These are phyloP conservation scores for Melanotaenia maccullochi DNA, from an alignment of 2,797 vertebrate species.

Conservation along the genomic window DNA sequence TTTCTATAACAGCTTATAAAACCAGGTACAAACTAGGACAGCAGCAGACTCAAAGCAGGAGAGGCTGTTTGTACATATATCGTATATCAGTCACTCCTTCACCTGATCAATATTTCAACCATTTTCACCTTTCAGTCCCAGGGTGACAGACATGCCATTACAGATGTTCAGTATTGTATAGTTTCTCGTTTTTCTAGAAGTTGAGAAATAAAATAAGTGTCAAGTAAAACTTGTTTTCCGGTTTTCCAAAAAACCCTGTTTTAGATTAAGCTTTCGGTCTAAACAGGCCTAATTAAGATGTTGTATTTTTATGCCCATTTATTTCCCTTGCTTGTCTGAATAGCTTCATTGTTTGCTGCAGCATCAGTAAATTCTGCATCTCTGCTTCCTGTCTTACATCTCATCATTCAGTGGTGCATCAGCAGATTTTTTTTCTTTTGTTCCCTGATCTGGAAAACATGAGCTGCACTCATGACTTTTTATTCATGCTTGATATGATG, in stretches of 20 bases:
- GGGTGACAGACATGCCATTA: too few species aligned
- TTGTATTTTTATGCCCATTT: too few species aligned
- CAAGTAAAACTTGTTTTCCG: too few species aligned
- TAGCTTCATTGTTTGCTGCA: slow-evolving; percentile 38
- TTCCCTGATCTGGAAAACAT: not conserved
- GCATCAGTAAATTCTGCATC: slow-evolving; percentile 63
- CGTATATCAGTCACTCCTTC: too few species aligned
- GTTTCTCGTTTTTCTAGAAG: too few species aligned
- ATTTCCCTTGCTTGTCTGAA: slow-evolving; percentile 9
- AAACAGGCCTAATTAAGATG: too few species aligned
- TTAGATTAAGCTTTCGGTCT: too few species aligned
- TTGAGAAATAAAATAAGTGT: too few species aligned
- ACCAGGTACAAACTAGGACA: not conserved
- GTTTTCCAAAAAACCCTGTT: too few species aligned
- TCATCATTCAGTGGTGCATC: slow-evolving; percentile 31
- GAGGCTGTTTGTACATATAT: not conserved
- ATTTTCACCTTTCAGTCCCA: too few species aligned
- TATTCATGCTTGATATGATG: slow-evolving; percentile 30
- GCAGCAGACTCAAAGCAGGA: not conserved
- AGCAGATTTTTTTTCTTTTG: slow-evolving; percentile 32
- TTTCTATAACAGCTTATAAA: not conserved
- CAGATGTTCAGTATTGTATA: too few species aligned
- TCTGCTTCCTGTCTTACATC: slow-evolving; percentile 27
- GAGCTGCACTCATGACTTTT: slow-evolving; percentile 13
- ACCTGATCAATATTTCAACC: too few species aligned